Base-by-base conservation (phyloP, 2,797 vertebrate species). In the Lepus townsendii region DNA sequence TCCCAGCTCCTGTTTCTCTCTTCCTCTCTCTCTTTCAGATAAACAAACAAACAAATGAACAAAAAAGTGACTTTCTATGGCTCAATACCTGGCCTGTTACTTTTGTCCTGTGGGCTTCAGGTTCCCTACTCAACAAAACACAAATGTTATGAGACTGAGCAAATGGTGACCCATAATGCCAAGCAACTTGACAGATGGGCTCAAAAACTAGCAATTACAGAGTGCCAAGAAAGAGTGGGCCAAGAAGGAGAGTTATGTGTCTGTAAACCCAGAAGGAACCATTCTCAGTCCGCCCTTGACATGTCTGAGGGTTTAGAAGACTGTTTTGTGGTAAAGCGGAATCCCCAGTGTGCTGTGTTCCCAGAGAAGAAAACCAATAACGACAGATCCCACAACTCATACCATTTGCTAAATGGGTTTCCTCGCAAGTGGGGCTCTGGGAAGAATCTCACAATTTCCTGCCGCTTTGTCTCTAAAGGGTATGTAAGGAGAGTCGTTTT, bases 361-460 rank as follows among this genome's bases (percentile, higher is more conserved):
- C 82, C 71, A 92, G 93, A 95, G 85, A 97, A 96, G 84, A 85
- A 97, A 88, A 97, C 92, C 97, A 97, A 66, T 83, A 96, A 96
- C 96, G 97, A 91, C 93, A 97, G 92, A 77, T 65, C 76, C 66
- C 65, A 73, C 77, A 96, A 63, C 93, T 84, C 92, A 94, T 95
- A 90, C 94, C 96, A 66, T 94, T 98, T 88, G 52, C 93, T 96
- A 95, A 90, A 95, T 97, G 93, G 87, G 90, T 95, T 95, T 97
- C 71, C 89, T 96, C 38, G 52, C 93, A 95, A 96, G 93, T 94
- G 90, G 93, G 90, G 85, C 94, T 96, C 95, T 27, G 22, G 89
- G 96, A 97, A 95, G 85, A 96, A 94, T 97, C 88, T 95, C 94
- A 97, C 77, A 87, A 96, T 91, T 88, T 96, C 95, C 96, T 97